Evolutionary conservation across 1,140 invertebrate genomes (phyloP), one percentile per base, ranked within the genome.

Genomic region (Leguminivora glycinivorella): DNA sequence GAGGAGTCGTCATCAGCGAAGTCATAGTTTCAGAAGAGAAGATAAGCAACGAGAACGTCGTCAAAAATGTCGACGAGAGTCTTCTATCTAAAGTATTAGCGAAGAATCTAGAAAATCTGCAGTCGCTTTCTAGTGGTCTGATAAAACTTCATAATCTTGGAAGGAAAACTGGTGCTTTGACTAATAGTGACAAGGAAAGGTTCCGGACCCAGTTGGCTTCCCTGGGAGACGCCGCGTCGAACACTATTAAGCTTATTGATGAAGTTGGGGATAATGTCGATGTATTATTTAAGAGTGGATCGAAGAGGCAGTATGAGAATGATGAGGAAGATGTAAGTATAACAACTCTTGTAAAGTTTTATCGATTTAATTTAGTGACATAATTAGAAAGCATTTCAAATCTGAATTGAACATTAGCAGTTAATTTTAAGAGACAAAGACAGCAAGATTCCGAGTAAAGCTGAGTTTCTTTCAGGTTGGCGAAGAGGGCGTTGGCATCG

Each of bases 1-100:
- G 91, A 73, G 93, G 93, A 22, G 87, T 82, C 24, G 82, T 93
- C 0, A 83, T 92, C 4, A 92, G 90, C n/a, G 88, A 93, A 67
- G 92, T 91, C 52, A 87, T 92, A 7, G 84, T 92, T 19, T 82
- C 85, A 22, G 86, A 84, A 78, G 84, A 91, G 14, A 88, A 80
- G 68, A 85, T 91, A 67, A 87, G 81, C 47, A 85, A 74, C 47
- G 88, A 91, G 22, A 88, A 88, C 52, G 79, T 90, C 26, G 67
- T 86, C 5, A 90, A 90, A 72, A 83, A 87, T 12, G 85, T 67
- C 12, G 82, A 89, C 19, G 89, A 87, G 26, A 90, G 80, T 68
- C 70, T 91, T 0, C 69, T 88, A 19, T 77, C 83, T 0, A 84
- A 83, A 78, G 81, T 91, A 0, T 66, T 91, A 19, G 80, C 76